These are phyloP conservation scores for Tachystola acroxantha DNA, from an alignment of 2,888 invertebrate species.

Conservation along the genomic window DNA sequence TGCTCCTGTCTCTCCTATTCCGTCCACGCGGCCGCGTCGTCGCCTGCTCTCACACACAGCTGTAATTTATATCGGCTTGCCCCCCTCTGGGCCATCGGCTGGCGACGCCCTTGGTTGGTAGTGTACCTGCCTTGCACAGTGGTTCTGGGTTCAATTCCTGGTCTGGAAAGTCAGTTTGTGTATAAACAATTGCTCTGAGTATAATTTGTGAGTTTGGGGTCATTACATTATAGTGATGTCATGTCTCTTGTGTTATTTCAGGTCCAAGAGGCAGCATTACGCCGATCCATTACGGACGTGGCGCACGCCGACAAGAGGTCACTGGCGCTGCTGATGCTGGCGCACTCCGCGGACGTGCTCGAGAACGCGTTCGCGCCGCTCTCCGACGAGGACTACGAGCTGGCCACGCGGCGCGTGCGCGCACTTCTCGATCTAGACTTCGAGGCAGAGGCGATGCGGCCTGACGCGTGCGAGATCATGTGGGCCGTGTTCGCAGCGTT, in stretches of 20 bases:
- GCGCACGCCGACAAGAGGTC: constrained; percentile 98
- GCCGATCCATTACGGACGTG: constrained; percentile 98
- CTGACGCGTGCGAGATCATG: constrained; percentile 94
- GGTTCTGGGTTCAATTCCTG: too few relatives aligned
- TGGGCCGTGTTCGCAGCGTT: constrained; percentile 99
- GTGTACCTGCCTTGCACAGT: too few relatives aligned
- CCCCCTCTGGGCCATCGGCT: too few relatives aligned
- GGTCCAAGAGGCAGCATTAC: constrained; percentile 98
- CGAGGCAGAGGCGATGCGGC: constrained; percentile 96
- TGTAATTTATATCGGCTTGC: too few relatives aligned
- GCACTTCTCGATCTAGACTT: constrained; percentile 97
- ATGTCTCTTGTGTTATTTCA: constrained; percentile 36
- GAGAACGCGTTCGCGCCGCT: constrained; percentile 99
- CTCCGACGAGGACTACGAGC: constrained; percentile 97
- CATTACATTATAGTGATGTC: neutral
- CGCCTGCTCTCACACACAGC: too few relatives aligned
- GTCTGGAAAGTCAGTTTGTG: too few relatives aligned
- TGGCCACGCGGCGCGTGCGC: constrained; percentile 98
- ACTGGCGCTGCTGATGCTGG: constrained; percentile 94
- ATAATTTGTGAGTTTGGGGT: too few relatives aligned
- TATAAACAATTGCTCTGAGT: too few relatives aligned
- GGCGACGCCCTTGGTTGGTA: too few relatives aligned
- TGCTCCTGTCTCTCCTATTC: too few relatives aligned
- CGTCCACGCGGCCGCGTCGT: too few relatives aligned
- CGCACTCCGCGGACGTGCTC: constrained; percentile 98